These are phyloP conservation scores for Propsilocerus akamusi DNA, from an alignment of 1,140 invertebrate species.

Conservation along the genomic window DNA sequence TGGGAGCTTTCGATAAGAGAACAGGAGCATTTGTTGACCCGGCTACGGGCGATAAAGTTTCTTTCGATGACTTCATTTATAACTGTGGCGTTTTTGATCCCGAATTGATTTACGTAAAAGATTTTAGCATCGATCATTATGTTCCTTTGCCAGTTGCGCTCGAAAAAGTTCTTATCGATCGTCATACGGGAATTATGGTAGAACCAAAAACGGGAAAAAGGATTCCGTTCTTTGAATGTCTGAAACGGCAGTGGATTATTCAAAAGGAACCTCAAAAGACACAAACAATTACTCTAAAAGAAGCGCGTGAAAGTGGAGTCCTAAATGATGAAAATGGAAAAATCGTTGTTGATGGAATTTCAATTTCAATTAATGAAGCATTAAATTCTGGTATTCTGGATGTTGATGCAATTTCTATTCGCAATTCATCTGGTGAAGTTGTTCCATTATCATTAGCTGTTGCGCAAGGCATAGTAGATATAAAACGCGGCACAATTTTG, in stretches of 20 bases:
- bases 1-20: constrained; percentile 54
- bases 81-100: constrained; percentile 52
- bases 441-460: constrained; percentile 54
- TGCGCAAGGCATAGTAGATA: constrained; percentile 55
- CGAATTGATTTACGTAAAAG: constrained; percentile 58
- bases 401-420: constrained; percentile 47
- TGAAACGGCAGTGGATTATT: constrained; percentile 50
- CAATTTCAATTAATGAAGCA: constrained; percentile 45
- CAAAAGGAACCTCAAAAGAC: constrained; percentile 32
- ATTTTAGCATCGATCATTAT: constrained; percentile 44
- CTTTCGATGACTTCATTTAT: constrained; percentile 61
- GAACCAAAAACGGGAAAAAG: constrained; percentile 63
- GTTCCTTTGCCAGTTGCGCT: constrained; percentile 57
- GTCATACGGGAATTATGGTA: constrained; percentile 57
- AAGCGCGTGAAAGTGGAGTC: constrained; percentile 14
- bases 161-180: constrained; percentile 50
- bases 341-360: constrained; percentile 9
- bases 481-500: constrained; percentile 46
- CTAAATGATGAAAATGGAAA: constrained; percentile 29
- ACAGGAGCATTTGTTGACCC: constrained; percentile 62
- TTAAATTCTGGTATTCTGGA: constrained; percentile 53
- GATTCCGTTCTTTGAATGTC: constrained; percentile 68
- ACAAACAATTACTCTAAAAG: constrained; percentile 19
- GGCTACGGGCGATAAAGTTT: constrained; percentile 45
- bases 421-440: constrained; percentile 48